These are phyloP conservation scores for Digitonthophagus gazella DNA, from an alignment of 2,888 invertebrate species.

Conservation along the genomic window DNA sequence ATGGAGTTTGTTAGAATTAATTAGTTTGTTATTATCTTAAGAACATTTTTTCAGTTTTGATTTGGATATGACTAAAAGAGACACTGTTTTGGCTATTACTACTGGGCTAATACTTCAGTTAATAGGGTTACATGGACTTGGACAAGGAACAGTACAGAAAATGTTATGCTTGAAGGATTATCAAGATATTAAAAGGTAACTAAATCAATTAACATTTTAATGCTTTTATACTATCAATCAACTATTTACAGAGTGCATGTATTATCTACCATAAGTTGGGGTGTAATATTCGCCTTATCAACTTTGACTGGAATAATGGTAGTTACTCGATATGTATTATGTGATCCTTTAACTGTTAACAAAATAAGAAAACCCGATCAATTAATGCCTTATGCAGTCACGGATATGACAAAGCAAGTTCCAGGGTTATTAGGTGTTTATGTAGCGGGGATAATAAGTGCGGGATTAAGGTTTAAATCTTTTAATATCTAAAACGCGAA, in stretches of 20 bases:
- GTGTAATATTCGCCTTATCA: slow-evolving; percentile 57
- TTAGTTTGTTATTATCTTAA: neutral
- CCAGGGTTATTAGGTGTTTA: slow-evolving; percentile 74
- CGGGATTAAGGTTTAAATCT: slow-evolving; percentile 54
- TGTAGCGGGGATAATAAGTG: slow-evolving; percentile 71
- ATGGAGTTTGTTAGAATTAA: neutral
- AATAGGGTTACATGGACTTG: slow-evolving; percentile 56
- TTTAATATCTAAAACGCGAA: neutral
- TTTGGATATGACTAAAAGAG: slow-evolving; percentile 58
- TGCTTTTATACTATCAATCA: slow-evolving; percentile 30
- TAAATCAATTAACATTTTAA: slow-evolving; percentile 30
- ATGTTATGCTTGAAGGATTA: slow-evolving; percentile 61
- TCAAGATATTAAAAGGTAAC: slow-evolving; percentile 30
- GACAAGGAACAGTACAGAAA: slow-evolving; percentile 60
- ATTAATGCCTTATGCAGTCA: slow-evolving; percentile 66
- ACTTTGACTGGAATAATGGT: slow-evolving; percentile 61
- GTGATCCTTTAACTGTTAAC: slow-evolving; percentile 62
- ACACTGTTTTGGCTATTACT: slow-evolving; percentile 61
- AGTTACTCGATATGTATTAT: slow-evolving; percentile 63
- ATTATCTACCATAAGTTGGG: slow-evolving; percentile 50
- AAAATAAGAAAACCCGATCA: slow-evolving; percentile 59
- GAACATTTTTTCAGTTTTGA: slow-evolving; percentile 54
- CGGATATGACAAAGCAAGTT: slow-evolving; percentile 63
- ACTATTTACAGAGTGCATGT: slow-evolving; percentile 23
- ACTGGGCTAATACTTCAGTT: slow-evolving; percentile 56